Evolutionary conservation across 2,888 invertebrate species (phyloP), one percentile per base, ranked within the genome.

Genomic region (Drosophila affinis): DNA sequence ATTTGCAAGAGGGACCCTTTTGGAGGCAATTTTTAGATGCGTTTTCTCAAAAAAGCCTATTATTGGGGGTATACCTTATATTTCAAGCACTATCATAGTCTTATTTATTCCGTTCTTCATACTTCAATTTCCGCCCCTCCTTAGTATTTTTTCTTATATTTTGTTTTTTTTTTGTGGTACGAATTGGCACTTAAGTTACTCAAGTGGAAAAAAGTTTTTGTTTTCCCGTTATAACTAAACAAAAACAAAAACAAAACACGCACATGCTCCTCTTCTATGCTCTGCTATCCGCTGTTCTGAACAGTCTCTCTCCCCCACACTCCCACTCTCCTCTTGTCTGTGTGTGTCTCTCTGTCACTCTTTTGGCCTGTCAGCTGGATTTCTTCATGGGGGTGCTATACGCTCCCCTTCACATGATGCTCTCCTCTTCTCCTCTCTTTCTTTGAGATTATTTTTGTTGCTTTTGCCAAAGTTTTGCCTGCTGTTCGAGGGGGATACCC

Each of bases 131-230:
- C 47, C 48, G 3, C 9, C 45, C 17, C 62, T 57, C 9, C 27
- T 72, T 34, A 44, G 39, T 24, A 24, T 24, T 24, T 24, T 24
- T 5, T 27, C 7, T 9, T 7, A 6, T 7, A 6, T 57, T 48
- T 63, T 64, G 59, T 75, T 74, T 75, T 48, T 63, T 67, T 61
- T 75, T 74, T 75, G 75, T 69, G 75, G 75, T 60, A 75, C 77
- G 88, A 89, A 89, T 90, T 89, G 89, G 89, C 90, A 89, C 86
- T 89, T 87, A 86, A 89, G 85, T 88, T 87, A 88, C 79, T 89
- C 86, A 87, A 89, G 87, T 89, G 88, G 85, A 89, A 89, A 89
- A 90, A 89, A 89, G 86, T 89, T 89, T 88, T 88, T 85, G 82
- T 87, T 82, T 83, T 85, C 79, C 79, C 79, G 75, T 81, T 84